Base-by-base conservation (phyloP, 2,888 invertebrate genomes). In the Eristalis intricaria region DNA sequence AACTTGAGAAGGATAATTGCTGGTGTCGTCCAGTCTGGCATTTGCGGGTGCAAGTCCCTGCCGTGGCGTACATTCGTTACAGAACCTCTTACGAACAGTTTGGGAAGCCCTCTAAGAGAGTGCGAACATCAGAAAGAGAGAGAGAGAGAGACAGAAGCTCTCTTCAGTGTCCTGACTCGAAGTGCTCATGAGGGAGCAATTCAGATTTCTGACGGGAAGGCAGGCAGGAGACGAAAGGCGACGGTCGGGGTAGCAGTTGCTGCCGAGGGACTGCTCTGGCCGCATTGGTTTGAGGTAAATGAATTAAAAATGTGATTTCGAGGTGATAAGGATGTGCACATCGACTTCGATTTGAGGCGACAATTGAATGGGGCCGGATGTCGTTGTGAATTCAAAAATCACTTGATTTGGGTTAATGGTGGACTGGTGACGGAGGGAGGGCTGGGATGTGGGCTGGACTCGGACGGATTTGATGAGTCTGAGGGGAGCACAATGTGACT, bases 11-110 rank as follows among this genome's bases (percentile, higher is more conserved):
- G 69, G 74, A 65, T 84, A 84, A 80, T 84, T 69, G 60, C 70
- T 75, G 84, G 73, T 79, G 69, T 80, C 74, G 74, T 75, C 80
- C 84, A 40, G 80, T 75, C 65, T 80, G 70, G 84, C 80, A 76
- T 80, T 71, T 29, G 50, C 19, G 19, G 19, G 19, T 50, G 50
- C 50, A 38, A 13, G 38, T 38, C 38, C 13, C 38, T 19, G 50
- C 7, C 50, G 50, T 19, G 43, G 43, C 43, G n/a, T 43, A 43
- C 43, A 43, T n/a, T 38, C 38, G 38, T 4, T 50, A 8, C 50
- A 50, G 50, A 50, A n/a, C 8, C 43, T n/a, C 15, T 19, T 50
- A 7, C 43, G 5, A 50, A 50, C 50, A 50, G 50, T 19, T 50
- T 10, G 19, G 10, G 19, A 19, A 19, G 19, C 1, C 8, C 2